Percentiles rank a stretch among this genome's conserved stretches.
phyloP scores from a whole-genome alignment of 2,888 invertebrate species.

The Andrena haemorrhoa region DNA sequence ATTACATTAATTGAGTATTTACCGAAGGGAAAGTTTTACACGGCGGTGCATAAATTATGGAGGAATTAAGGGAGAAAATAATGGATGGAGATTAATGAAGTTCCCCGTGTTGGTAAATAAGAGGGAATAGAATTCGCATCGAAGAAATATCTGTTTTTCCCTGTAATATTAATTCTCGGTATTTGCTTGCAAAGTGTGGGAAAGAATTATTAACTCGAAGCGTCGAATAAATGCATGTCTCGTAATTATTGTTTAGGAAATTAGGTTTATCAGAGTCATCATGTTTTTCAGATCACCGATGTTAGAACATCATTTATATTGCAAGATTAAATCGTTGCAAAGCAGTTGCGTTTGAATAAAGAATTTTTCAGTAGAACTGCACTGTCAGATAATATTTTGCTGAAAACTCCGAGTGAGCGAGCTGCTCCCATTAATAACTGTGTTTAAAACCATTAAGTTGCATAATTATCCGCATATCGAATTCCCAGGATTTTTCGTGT shows the following conservation, averaged over 20 bases:
- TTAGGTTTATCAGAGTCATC: no score
- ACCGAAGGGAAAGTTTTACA: background rate
- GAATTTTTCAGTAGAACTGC: no score
- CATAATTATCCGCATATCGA: background rate
- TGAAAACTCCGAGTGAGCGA: background rate
- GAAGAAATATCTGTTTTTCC: background rate
- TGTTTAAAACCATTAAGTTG: no score
- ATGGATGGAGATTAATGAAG: slow-evolving; percentile 13
- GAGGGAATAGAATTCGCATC: background rate
- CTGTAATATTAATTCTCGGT: background rate
- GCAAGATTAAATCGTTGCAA: no score
- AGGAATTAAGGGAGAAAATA: background rate
- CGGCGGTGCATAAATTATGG: background rate
- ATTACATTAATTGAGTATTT: slow-evolving; percentile 11
- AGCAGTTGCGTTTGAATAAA: no score
- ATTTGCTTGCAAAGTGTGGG: background rate
- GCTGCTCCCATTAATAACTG: background rate
- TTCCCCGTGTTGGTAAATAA: background rate
- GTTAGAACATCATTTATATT: no score
- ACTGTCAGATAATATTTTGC: no score
- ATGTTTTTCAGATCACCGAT: no score
- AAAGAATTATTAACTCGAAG: no score
- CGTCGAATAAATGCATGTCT: no score
- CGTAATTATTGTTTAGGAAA: no score
- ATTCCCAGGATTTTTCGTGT: background rate